Base-by-base conservation (phyloP, 2,888 invertebrate genomes). In the Empis stercorea region DNA sequence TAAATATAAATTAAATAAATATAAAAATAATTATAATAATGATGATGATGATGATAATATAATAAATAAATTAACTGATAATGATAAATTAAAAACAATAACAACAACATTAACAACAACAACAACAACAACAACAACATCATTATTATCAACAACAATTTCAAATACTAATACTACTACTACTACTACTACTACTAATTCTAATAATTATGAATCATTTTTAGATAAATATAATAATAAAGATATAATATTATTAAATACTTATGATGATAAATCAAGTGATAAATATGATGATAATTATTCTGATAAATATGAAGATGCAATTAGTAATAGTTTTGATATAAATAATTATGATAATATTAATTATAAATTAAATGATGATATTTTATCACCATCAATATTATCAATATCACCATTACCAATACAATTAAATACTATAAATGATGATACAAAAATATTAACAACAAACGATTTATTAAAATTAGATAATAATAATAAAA, bases 41-140 rank as follows among this genome's bases (percentile, higher is more conserved):
- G 20, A 36, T 36, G 37, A 47, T 23, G 36, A 44, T 10, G 16
- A 23, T 27, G 14, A 7, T 27, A 17, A 6, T n/a, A n/a, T n/a
- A n/a, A n/a, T n/a, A n/a, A n/a, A n/a, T n/a, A n/a, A n/a, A n/a
- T n/a, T n/a, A n/a, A n/a, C n/a, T n/a, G n/a, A n/a, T 10, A 27
- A 23, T 27, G 14, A 7, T 27, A 17, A 6, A 40, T n/a, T 14
- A 23, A 3, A 1, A 23, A 23, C 42, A 45, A 15, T 16, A 48
- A 37, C 38, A 49, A 20, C 48, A 51, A 47, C 49, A 50, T 13
- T 45, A 48, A 40, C 48, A 41, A 32, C 14, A 11, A 3, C 37
- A 40, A 32, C 46, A 17, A 44, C 30, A 27, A 41, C 16, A 10
- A 17, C 43, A 34, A 44, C 46, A 16, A 16, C 43, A 43, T 14